Base-by-base conservation (phyloP, 2,797 vertebrate species). In the Lindbergichthys nudifrons region DNA sequence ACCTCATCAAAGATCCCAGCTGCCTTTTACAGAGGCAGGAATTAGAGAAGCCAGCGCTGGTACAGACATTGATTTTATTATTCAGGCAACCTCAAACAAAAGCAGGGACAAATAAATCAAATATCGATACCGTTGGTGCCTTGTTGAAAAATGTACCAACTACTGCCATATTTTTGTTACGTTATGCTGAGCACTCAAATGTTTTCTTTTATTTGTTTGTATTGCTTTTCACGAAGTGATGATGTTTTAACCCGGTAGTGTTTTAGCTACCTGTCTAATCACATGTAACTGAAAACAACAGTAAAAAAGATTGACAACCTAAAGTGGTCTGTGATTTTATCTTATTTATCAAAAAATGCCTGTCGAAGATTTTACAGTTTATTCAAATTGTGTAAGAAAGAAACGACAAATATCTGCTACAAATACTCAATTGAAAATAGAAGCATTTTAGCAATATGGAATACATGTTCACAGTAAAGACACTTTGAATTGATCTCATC, bases 241-340 rank as follows among this genome's bases (percentile, higher is more conserved):
- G 82, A 78, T 92, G 84, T 95, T 87, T 95, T 92, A 73, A 88
- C 86, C 78, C 19, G 95, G 97, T 97, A 97, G 97, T 95, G 97
- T 99, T 99, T 97, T 99, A 99, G 95, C 96, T 97, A 96, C 97
- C 96, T 81, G 90, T 90, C 90, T 89, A 93, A 85, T 91, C 89
- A 93, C 92, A 81, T 94, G 93, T 94, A 94, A 92, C 87, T 88
- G 89, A 94, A 94, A 93, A 92, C 70, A 92, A 88, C 74, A 88
- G 81, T 75, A 88, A 88, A 90, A 87, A 73, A 86, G 85, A 82
- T 67, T 45, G 71, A 89, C 67, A 84, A 87, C 85, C 72, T 19
- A 32, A 80, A 65, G 77, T 41, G 21, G 84, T 88, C 65, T 86
- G 65, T 65, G 79, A 80, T 45, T 90, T 86, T 79, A 7, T 83